Evolutionary conservation across 2,113 vertebrate genomes (phyloP), one percentile per base, ranked within the genome.

Genomic region (Halichoerus grypus): DNA sequence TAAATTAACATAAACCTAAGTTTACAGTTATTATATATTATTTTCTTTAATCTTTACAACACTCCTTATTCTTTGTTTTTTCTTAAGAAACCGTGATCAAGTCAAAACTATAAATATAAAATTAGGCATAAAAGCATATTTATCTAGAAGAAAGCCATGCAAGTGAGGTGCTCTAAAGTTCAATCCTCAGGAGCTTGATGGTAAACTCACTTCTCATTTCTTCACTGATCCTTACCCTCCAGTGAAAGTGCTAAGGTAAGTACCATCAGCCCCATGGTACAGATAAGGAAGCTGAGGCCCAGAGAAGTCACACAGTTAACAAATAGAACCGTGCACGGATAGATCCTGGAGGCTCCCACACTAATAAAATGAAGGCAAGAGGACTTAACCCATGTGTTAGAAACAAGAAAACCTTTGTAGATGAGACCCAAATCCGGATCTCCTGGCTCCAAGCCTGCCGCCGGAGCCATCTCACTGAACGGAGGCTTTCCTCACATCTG

Each of bases 41-140:
- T 51, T 28, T 49, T 31, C 51, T 61, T 51, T 39, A 71, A 53
- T 59, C 49, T 76, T 92, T 22, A 92, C 12, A 36, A 49, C 18
- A 1, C 5, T 67, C 49, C 28, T 71, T 82, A 28, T 49, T 53
- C 18, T 88, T 69, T 94, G 55, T n/a, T 79, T 81, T 87, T 49
- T 69, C 33, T 59, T 57, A 39, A 77, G 51, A 59, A 77, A 83
- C 31, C 36, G 49, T 59, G 51, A 5, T 84, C 67, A 49, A 59
- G 33, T 85, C 79, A 94, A 67, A 88, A 74, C 67, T 76, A 36
- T n/a, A 49, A 77, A 88, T 71, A 39, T 1, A 83, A 96, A 97
- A 67, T 72, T 83, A 88, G 57, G 10, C 21, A 80, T 74, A 69
- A 71, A 90, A 86, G 22, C 90, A 42, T 88, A 91, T n/a, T 53